Percentiles rank a stretch among this genome's conserved stretches.
These are phyloP conservation scores for Lagria hirta DNA, from an alignment of 2,888 invertebrate species.

Conservation along the genomic window DNA sequence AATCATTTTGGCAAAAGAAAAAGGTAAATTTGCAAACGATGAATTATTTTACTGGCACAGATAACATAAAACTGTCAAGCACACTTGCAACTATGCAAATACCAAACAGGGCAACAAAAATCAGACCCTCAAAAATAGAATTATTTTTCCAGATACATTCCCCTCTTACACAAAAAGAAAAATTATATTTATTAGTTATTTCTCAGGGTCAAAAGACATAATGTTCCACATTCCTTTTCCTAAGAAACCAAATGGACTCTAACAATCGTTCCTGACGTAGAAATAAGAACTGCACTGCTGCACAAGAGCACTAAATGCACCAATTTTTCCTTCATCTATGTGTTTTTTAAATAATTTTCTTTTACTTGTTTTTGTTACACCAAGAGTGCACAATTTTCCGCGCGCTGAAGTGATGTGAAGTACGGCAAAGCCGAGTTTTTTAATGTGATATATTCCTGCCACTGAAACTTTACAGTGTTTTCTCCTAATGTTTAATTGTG, in stretches of 20 bases:
- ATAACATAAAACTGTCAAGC: conserved; percentile 17
- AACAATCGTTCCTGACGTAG: conserved; percentile 34
- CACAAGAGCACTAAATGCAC: conserved; percentile 38
- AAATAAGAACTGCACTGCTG: conserved; percentile 33
- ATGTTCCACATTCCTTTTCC: conserved; percentile 34
- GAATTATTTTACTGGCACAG: conserved; percentile 17
- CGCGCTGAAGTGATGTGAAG: conserved; percentile 35
- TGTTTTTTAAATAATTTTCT: conserved; percentile 20
- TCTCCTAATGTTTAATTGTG: conserved; percentile 34
- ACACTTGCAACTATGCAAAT: conserved; percentile 19
- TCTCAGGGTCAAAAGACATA: conserved; percentile 48
- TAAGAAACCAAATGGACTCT: conserved; percentile 2
- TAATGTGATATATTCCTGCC: conserved; percentile 50
- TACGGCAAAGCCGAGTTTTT: conserved; percentile 38
- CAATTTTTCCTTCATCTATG: conserved; percentile 26
- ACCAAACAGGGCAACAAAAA: conserved; percentile 24
- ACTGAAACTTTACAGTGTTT: conserved; percentile 39
- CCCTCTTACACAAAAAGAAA: conserved; percentile 29
- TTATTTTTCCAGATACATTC: conserved; percentile 20
- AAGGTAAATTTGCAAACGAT: conserved; percentile 19
- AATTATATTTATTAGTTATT: conserved; percentile 39
- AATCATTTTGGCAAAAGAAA: conserved; percentile 27
- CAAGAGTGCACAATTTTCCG: conserved; percentile 24
- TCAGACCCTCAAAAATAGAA: conserved; percentile 19
- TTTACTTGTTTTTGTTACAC: conserved; percentile 10